Evolutionary conservation across 2,113 vertebrate genomes (phyloP).

Genomic region (Haemorhous mexicanus): DNA sequence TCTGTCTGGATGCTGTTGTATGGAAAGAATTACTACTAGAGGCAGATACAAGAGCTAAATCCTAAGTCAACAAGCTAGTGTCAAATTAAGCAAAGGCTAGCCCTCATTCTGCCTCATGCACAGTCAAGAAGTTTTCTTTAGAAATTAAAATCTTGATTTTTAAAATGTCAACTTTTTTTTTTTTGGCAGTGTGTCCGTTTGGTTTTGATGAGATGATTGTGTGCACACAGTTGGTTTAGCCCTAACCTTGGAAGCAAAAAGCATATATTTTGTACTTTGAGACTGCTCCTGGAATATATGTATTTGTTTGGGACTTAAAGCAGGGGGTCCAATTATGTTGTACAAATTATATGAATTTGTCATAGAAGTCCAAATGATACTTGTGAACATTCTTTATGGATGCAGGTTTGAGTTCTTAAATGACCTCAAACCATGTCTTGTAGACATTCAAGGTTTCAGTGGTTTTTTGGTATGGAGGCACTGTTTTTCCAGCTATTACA

Average conservation of each 20-base stretch:
- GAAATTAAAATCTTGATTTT: not conserved
- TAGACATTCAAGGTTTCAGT: not conserved
- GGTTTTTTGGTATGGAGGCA: not conserved
- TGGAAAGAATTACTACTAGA: not conserved
- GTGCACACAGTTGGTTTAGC: not conserved
- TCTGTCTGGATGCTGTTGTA: not conserved
- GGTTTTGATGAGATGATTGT: not conserved
- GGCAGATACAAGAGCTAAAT: not conserved
- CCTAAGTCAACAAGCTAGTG: not conserved
- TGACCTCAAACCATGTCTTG: not conserved
- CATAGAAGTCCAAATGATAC: not conserved
- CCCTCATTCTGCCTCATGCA: not conserved
- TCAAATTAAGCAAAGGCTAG: not conserved
- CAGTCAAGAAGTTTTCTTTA: not conserved
- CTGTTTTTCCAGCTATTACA: not conserved
- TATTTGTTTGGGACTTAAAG: not conserved
- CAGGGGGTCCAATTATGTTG: not conserved
- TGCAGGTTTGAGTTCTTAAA: accelerated
- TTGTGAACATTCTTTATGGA: not conserved
- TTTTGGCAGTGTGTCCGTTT: not conserved
- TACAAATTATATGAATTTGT: not conserved
- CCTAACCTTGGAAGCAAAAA: not conserved
- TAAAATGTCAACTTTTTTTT: not conserved
- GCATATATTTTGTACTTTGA: not conserved
- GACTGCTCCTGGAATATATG: not conserved